Percentiles rank a stretch among this genome's conserved stretches.
These are phyloP conservation scores for Urocolius indicus DNA, from an alignment of 2,113 vertebrate species.

Conservation along the genomic window DNA sequence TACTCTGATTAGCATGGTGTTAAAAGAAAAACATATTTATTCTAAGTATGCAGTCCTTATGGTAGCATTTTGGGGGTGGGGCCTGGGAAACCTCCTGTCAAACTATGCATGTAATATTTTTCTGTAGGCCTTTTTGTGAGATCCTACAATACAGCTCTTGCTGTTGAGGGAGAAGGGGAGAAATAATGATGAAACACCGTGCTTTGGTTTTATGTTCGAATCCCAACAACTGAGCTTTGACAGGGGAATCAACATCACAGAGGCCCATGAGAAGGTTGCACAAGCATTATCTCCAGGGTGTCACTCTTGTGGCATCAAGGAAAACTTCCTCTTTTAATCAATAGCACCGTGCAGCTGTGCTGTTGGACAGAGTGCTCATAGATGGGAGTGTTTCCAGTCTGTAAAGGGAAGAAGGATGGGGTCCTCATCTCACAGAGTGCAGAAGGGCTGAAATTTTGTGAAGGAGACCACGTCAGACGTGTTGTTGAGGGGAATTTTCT, in stretches of 20 bases:
- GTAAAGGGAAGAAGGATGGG: background rate
- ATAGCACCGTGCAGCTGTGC: constrained; percentile 38
- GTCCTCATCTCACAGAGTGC: background rate
- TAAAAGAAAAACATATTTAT: background rate
- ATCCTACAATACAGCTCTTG: background rate
- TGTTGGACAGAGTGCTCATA: background rate
- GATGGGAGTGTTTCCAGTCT: background rate
- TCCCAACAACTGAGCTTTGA: constrained; percentile 3
- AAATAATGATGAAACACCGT: background rate
- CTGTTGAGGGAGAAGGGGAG: background rate
- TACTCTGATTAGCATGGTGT: background rate
- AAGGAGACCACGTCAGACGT: background rate
- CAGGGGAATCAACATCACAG: background rate
- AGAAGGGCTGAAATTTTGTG: background rate
- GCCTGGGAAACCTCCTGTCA: background rate
- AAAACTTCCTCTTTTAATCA: constrained; percentile 83
- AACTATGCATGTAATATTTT: background rate
- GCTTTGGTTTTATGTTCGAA: constrained; percentile 12
- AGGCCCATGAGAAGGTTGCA: constrained; percentile 46
- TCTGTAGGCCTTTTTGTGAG: background rate
- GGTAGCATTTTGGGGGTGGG: background rate
- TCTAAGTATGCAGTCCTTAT: background rate
- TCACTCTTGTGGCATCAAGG: constrained; percentile 78
- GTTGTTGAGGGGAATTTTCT: background rate
- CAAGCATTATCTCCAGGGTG: constrained; percentile 71